Evolutionary conservation across 2,113 vertebrate genomes (phyloP), one percentile per base, ranked within the genome.

Genomic region (Odocoileus virginianus): DNA sequence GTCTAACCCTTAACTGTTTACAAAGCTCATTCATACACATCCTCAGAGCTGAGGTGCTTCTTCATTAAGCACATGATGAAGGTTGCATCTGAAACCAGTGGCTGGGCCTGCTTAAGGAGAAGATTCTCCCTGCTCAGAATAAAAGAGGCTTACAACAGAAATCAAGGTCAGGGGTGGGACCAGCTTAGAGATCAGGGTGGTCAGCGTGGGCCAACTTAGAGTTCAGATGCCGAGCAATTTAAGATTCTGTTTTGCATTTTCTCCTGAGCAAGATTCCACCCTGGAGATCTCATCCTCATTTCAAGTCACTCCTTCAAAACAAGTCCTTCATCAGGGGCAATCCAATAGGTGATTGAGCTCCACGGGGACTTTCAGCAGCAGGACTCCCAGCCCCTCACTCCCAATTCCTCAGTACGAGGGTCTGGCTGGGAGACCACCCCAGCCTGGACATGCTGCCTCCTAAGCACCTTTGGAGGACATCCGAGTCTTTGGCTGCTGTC

Each of bases 281-380:
- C 52, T 52, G 79, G 30, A 64, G 71, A 71, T 30, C 58, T 76
- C 58, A 17, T 43, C 47, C n/a, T 60, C 79, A 27, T 64, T 78
- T 33, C 76, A 90, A 67, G 33, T 78, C 74, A 36, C 43, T 58
- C 30, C 13, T 11, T 15, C n/a, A 54, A 74, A 82, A 5, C 19
- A 84, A 40, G 86, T 86, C 43, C 79, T 74, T n/a, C 7, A 3
- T 8, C 4, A 16, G 33, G 36, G 25, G 6, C 17, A 14, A 12
- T 25, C 71, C 64, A 21, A 10, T 3, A 4, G 6, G 36, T 40
- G 33, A 40, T 2, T 25, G 25, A 33, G 47, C 23, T 40, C 79
- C 30, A 8, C 0, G 0, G 71, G 58, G 81, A 19, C 30, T 4
- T 45, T 1, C 1, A 9, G n/a, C 23, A 27, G 8, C 5, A 28